These are phyloP conservation scores for Alosa alosa DNA, from an alignment of 2,113 vertebrate species.

Conservation along the genomic window DNA sequence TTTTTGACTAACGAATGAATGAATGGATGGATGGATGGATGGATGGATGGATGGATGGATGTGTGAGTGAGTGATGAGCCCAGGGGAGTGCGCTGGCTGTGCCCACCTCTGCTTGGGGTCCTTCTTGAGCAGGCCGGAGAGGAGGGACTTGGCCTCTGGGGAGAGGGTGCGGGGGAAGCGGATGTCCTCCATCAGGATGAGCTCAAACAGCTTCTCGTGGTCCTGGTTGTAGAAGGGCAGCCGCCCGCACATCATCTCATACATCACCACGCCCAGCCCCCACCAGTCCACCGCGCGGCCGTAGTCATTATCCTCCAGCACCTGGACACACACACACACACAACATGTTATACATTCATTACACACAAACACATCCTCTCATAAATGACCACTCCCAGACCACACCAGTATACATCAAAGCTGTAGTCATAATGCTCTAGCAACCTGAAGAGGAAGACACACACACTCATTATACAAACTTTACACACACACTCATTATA, in stretches of 20 bases:
- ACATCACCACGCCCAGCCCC: slow-evolving; percentile 93
- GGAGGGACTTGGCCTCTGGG: slow-evolving; percentile 79
- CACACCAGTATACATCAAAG: slow-evolving; percentile 92
- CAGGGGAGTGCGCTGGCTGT: background rate
- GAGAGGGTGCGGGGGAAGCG: slow-evolving; percentile 86
- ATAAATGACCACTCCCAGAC: slow-evolving; percentile 90
- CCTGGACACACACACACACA: slow-evolving; percentile 63
- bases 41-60: background rate
- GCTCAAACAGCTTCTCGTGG: slow-evolving; percentile 92
- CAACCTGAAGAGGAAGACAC: slow-evolving; percentile 67
- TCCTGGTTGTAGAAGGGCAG: slow-evolving; percentile 96
- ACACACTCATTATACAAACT: background rate
- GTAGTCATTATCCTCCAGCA: slow-evolving; percentile 91
- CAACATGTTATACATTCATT: background rate
- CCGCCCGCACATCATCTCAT: slow-evolving; percentile 92
- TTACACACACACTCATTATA: background rate
- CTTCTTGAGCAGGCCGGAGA: slow-evolving; percentile 88
- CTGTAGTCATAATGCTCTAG: slow-evolving; percentile 92
- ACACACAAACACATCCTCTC: slow-evolving; percentile 82
- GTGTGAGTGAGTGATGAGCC: background rate
- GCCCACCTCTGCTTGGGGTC: slow-evolving; percentile 85
- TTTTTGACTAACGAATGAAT: background rate
- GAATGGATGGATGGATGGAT: background rate
- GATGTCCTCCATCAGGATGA: slow-evolving; percentile 92
- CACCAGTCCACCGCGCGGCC: slow-evolving; percentile 93